Evolutionary conservation across 2,113 vertebrate genomes (phyloP), one percentile per base, ranked within the genome.

Genomic region (Pygathrix nemaeus): DNA sequence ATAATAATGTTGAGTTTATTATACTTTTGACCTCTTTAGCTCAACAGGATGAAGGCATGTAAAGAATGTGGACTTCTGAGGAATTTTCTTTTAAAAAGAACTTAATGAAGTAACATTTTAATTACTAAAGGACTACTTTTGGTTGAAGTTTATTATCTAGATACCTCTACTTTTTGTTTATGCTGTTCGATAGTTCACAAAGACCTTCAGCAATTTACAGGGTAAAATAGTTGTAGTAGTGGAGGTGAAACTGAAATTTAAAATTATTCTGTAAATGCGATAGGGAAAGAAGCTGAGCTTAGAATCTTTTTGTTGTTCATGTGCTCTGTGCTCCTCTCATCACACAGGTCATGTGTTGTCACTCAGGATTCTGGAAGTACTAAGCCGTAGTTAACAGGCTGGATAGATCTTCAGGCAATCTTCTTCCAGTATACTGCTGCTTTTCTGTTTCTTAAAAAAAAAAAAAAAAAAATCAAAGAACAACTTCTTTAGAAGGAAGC

Each of bases 1-100:
- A 88, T 85, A 93, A 30, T 84, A 94, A 88, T 85, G 64, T 27
- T 95, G 48, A 66, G 93, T 93, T 98, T 93, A 48, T 95, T 93
- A 38, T 13, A 79, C n/a, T 94, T 68, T 75, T 55, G 45, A 25
- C 48, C 45, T 90, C 7, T 80, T 78, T 79, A 89, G 5, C 27
- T 80, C 96, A 55, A 90, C 25, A 82, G 23, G 30, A 43, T 57
- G 80, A 88, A 90, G 32, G 6, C 18, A 43, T 70, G 35, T 79
- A 68, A 95, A 84, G 43, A 89, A 94, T 88, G 20, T 72, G 21
- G 21, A 85, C 25, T 50, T 87, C 23, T 66, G 64, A 89, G 11
- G 75, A 91, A 68, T 90, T 89, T 93, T 92, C 52, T 82, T 16
- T 90, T 95, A 59, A 80, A 87, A 97, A 84, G 9, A 82, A 86